These are phyloP conservation scores for Andrena fulva DNA, from an alignment of 2,888 invertebrate species.

Conservation along the genomic window DNA sequence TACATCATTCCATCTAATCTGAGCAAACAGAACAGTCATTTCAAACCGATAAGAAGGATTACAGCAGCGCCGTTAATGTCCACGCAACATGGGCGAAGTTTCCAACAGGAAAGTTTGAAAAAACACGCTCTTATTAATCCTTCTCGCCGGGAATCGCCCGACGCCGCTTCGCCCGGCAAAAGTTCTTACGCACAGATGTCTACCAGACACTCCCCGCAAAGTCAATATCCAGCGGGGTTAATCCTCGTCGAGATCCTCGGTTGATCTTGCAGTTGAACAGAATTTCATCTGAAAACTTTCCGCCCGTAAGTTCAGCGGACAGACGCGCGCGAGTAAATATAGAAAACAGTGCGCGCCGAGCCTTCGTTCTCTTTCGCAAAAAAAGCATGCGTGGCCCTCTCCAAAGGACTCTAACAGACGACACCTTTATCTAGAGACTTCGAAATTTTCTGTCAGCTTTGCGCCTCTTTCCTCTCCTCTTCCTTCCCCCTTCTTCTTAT, in stretches of 20 bases:
- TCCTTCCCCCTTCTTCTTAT: slow-evolving; percentile 26
- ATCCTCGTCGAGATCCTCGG: slow-evolving; percentile 39
- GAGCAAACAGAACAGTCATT: not conserved
- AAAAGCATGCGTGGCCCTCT: not conserved
- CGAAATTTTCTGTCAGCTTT: slow-evolving; percentile 63
- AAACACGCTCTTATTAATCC: slow-evolving; percentile 8
- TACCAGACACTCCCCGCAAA: slow-evolving; percentile 25
- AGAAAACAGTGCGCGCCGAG: slow-evolving; percentile 38
- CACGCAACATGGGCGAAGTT: not conserved
- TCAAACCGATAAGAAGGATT: too few relatives aligned
- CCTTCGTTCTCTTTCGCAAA: not conserved
- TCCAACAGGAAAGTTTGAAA: not conserved
- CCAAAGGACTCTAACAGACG: not conserved
- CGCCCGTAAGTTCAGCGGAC: slow-evolving; percentile 38
- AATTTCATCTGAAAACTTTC: slow-evolving; percentile 55
- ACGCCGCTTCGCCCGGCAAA: not conserved
- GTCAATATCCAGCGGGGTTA: slow-evolving; percentile 53
- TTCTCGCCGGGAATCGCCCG: slow-evolving; percentile 10
- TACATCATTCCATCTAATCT: not conserved
- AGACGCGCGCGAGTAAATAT: slow-evolving; percentile 29
- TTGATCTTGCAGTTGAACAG: slow-evolving; percentile 61
- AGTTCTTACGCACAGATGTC: slow-evolving; percentile 16
- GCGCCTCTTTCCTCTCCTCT: slow-evolving; percentile 18
- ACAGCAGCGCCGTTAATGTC: not conserved
- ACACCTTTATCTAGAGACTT: slow-evolving; percentile 55